These are phyloP conservation scores for Salvelinus namaycush DNA, from an alignment of 2,113 vertebrate species.

Conservation along the genomic window DNA sequence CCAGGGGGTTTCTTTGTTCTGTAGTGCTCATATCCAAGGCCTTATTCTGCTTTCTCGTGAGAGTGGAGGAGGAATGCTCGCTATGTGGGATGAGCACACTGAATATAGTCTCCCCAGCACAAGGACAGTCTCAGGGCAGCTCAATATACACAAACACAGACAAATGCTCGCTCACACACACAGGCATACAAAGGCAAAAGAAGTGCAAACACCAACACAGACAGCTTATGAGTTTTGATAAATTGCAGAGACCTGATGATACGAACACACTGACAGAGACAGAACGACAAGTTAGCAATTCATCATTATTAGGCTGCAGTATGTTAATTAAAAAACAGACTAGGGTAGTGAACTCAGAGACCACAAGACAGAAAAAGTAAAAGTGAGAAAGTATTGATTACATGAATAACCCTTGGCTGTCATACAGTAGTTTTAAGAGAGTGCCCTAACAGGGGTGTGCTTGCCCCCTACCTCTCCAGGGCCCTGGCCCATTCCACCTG, in stretches of 20 bases:
- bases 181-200: constrained; percentile 12
- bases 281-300: background rate
- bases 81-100: constrained; percentile 68
- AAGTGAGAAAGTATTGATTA: constrained; percentile 19
- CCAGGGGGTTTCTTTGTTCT: constrained; percentile 51
- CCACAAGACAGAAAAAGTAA: background rate
- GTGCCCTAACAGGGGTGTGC: constrained; percentile 53
- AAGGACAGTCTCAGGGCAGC: constrained; percentile 48
- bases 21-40: constrained; percentile 60
- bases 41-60: constrained; percentile 59
- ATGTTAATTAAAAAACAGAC: background rate
- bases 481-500: constrained; percentile 62
- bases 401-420: constrained; percentile 41
- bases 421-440: constrained; percentile 36
- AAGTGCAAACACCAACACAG: constrained; percentile 23
- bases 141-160: background rate
- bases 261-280: background rate
- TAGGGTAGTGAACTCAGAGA: background rate
- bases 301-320: background rate
- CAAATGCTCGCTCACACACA: background rate
- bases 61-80: constrained; percentile 68
- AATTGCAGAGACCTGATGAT: background rate
- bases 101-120: constrained; percentile 31
- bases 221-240: background rate
- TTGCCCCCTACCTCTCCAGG: constrained; percentile 14